phyloP scores from a whole-genome alignment of 1,140 invertebrate species.

The Tribolium castaneum region DNA sequence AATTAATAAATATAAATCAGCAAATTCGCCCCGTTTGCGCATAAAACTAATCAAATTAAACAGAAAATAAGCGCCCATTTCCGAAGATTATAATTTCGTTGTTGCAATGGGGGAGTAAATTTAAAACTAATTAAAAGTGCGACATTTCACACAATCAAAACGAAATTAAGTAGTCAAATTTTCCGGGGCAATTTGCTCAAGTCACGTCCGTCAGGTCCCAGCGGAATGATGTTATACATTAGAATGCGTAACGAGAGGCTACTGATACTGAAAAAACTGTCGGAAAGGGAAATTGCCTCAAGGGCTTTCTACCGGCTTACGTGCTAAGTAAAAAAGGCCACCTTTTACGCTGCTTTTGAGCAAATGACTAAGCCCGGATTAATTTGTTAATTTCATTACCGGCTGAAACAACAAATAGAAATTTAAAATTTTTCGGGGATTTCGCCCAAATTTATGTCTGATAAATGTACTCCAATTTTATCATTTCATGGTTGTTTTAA shows the following conservation, averaged over 20 bases:
- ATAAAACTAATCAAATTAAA: slow-evolving; percentile 1
- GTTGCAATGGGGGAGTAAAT: slow-evolving; percentile 36
- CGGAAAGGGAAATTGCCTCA: slow-evolving; percentile 44
- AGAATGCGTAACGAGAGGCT: slow-evolving; percentile 48
- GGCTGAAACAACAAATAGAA: background rate
- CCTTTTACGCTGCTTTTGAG: slow-evolving; percentile 8
- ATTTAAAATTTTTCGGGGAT: background rate
- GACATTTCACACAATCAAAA: slow-evolving; percentile 50
- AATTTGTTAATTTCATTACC: background rate
- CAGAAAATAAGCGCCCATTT: background rate
- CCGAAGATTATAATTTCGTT: slow-evolving; percentile 12
- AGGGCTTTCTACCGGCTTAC: slow-evolving; percentile 31
- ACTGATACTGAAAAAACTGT: slow-evolving; percentile 48
- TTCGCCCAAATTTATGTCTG: background rate
- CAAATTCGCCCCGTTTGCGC: background rate
- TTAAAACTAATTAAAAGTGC: slow-evolving; percentile 50
- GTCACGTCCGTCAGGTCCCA: slow-evolving; percentile 45
- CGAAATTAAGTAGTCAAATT: slow-evolving; percentile 52
- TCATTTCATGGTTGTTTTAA: background rate
- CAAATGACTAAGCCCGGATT: background rate
- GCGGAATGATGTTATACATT: slow-evolving; percentile 44
- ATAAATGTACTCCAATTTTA: background rate
- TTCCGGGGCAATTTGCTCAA: slow-evolving; percentile 46
- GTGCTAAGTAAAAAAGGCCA: slow-evolving; percentile 33
- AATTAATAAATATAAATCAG: slow-evolving; percentile 7